These are phyloP conservation scores for Sebastes cheni DNA, from an alignment of 2,797 vertebrate species.

Conservation along the genomic window DNA sequence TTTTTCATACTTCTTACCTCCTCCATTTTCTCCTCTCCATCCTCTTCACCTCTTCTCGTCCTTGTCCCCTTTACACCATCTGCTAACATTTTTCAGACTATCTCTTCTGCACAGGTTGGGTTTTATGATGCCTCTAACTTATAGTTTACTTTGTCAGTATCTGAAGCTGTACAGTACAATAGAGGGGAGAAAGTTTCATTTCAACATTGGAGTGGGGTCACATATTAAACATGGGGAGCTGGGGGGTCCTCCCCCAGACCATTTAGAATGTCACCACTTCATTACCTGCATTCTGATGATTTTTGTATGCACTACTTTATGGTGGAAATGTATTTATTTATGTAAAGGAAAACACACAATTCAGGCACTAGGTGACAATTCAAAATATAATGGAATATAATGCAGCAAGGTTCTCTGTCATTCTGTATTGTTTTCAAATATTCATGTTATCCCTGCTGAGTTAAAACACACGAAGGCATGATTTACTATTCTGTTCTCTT, in stretches of 20 bases:
- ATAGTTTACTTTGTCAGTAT: not conserved
- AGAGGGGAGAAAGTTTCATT: not conserved
- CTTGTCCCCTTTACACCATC: not conserved
- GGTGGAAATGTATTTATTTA: no score
- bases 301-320: no score
- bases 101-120: not conserved
- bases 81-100: not conserved
- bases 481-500: no score
- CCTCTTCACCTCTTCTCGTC: conserved; percentile 6
- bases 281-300: not conserved
- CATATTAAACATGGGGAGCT: no score
- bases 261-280: not conserved
- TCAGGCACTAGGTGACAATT: no score
- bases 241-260: no score
- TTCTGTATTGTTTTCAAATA: no score
- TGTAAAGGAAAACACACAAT: no score
- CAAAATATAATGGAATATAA: no score
- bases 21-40: not conserved
- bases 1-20: conserved; percentile 37
- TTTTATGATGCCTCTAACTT: not conserved
- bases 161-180: not conserved
- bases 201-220: not conserved
- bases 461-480: no score
- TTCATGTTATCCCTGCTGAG: no score
- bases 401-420: no score